Percentiles rank a stretch among this genome's conserved stretches.
Conservation (phyloP, 92 coral and sea anemone species). For the Zoanthus sansibaricus region DNA sequence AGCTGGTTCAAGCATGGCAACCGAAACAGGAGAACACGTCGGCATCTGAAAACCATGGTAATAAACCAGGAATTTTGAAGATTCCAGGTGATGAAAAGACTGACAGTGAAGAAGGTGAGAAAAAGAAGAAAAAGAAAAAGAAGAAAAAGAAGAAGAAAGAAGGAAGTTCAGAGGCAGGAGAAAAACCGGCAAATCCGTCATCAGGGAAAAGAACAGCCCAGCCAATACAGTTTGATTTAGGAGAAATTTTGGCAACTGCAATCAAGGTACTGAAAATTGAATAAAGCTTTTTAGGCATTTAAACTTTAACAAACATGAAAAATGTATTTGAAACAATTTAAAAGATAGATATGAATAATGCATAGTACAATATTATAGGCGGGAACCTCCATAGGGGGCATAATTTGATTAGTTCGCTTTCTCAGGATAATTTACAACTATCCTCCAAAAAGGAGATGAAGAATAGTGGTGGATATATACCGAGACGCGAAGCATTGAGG, state of each 20-base stretch:
- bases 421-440: too few relatives aligned
- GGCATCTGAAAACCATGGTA: conserved; percentile 23
- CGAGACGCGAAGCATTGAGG: too few relatives aligned
- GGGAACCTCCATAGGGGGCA: too few relatives aligned
- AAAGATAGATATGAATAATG: too few relatives aligned
- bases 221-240: conserved; percentile 84
- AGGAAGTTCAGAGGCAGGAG: conserved; percentile 38
- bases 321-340: too few relatives aligned
- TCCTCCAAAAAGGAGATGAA: too few relatives aligned
- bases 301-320: too few relatives aligned
- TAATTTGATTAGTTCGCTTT: too few relatives aligned
- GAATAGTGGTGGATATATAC: too few relatives aligned
- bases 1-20: conserved; percentile 43
- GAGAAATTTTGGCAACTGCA: conserved; percentile 67
- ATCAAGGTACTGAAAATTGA: conserved; percentile 54
- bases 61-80: conserved; percentile 39
- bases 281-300: too few relatives aligned
- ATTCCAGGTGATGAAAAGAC: conserved; percentile 23
- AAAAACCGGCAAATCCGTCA: conserved; percentile 36
- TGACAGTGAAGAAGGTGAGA: conserved; percentile 38
- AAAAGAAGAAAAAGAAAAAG: conserved; percentile 74
- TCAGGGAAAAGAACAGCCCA: conserved; percentile 80
- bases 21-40: conserved; percentile 3
- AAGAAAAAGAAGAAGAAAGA: conserved; percentile 68
- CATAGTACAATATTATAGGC: too few relatives aligned